Evolutionary conservation across 2,113 vertebrate genomes (phyloP).

Genomic region (Bubo scandiacus): DNA sequence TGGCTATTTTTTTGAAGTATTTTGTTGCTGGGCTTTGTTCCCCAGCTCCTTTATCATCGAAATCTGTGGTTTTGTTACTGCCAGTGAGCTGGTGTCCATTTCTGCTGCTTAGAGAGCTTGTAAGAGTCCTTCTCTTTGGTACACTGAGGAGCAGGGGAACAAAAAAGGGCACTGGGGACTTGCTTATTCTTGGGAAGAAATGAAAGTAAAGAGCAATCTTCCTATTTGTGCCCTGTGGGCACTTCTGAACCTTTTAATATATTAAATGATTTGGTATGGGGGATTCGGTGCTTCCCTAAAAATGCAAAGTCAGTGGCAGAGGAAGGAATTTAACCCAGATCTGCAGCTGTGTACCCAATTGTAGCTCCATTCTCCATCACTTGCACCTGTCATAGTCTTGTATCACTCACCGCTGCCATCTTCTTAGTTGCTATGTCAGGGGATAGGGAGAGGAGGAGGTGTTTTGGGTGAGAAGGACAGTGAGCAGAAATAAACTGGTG

Average conservation of each 20-base stretch:
- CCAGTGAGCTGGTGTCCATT: background rate
- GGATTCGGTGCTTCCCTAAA: background rate
- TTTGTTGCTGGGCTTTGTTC: background rate
- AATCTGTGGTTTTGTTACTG: background rate
- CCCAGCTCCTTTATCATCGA: background rate
- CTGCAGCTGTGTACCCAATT: background rate
- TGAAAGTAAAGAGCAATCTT: background rate
- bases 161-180: background rate
- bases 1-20: background rate
- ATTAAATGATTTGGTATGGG: background rate
- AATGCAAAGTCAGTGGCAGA: background rate
- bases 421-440: background rate
- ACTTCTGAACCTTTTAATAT: background rate
- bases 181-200: background rate
- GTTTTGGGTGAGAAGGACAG: background rate
- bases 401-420: background rate
- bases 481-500: background rate
- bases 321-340: background rate
- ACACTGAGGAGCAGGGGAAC: background rate
- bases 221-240: background rate
- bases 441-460: background rate
- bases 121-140: background rate
- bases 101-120: background rate
- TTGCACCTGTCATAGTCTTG: background rate
- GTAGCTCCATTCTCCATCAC: background rate